Percentiles rank a stretch among this genome's conserved stretches.
phyloP scores from a whole-genome alignment of 2,797 vertebrate species.

The Tinamus major region DNA sequence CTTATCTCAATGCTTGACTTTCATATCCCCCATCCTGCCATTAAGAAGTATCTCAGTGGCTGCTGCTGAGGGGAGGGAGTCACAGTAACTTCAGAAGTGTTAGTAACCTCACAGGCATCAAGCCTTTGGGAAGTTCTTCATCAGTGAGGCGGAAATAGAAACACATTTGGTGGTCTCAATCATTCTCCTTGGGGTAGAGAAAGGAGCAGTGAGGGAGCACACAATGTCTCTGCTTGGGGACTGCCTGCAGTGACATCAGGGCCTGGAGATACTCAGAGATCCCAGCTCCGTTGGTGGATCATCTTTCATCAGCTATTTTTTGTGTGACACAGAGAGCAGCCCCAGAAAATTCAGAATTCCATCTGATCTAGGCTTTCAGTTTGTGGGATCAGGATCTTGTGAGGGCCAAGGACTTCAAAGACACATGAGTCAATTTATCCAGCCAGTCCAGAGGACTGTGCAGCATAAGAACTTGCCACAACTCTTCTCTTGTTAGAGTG shows the following conservation, averaged over 20 bases:
- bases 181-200: conserved; percentile 67
- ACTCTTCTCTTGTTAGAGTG: background rate
- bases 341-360: conserved; percentile 31
- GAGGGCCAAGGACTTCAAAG: background rate
- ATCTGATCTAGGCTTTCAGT: background rate
- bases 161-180: conserved; percentile 79
- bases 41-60: conserved; percentile 31
- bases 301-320: conserved; percentile 63
- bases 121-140: conserved; percentile 71
- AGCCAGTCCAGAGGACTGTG: background rate
- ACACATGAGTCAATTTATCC: background rate
- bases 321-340: conserved; percentile 23
- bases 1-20: background rate
- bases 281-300: conserved; percentile 57
- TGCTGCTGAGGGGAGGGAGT: conserved; percentile 12
- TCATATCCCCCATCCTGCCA: conserved; percentile 23
- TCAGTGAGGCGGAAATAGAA: conserved; percentile 77
- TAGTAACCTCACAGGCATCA: conserved; percentile 71
- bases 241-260: conserved; percentile 59
- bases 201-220: conserved; percentile 52
- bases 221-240: conserved; percentile 42
- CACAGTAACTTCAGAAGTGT: conserved; percentile 73
- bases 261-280: conserved; percentile 41
- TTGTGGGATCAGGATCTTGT: background rate
- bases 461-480: background rate